phyloP scores from a whole-genome alignment of 1,140 invertebrate species.

The Anastatus disparis region DNA sequence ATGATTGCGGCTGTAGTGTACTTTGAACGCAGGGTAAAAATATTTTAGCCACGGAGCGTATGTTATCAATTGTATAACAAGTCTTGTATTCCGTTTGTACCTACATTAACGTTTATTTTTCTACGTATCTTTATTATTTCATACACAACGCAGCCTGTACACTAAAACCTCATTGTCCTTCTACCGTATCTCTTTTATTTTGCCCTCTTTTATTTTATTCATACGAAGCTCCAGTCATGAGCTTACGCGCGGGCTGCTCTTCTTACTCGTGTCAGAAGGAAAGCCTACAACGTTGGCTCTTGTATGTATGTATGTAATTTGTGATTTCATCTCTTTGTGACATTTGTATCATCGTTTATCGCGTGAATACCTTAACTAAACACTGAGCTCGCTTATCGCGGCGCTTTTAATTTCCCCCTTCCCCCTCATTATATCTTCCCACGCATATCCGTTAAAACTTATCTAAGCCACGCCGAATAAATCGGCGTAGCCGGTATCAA shows the following conservation, averaged over 20 bases:
- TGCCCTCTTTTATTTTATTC: not conserved
- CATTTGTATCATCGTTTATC: slow-evolving; percentile 15
- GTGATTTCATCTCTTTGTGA: slow-evolving; percentile 24
- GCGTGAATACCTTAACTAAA: slow-evolving; percentile 20
- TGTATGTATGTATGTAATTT: not conserved
- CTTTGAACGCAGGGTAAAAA: slow-evolving; percentile 50
- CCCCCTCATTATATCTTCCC: too few species aligned
- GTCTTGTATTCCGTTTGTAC: slow-evolving; percentile 48
- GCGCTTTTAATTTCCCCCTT: not conserved
- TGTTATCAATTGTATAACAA: slow-evolving; percentile 50
- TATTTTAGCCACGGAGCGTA: slow-evolving; percentile 44
- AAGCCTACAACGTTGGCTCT: slow-evolving; percentile 5
- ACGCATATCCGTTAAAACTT: not conserved
- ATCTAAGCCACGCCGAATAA: not conserved
- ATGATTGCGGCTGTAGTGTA: slow-evolving; percentile 14
- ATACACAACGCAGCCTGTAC: slow-evolving; percentile 47
- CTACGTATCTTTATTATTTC: slow-evolving; percentile 42
- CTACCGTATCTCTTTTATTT: too few species aligned
- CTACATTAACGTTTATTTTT: slow-evolving; percentile 47
- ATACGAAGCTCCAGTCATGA: not conserved
- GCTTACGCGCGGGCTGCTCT: not conserved
- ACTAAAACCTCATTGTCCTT: slow-evolving; percentile 21
- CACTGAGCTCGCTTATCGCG: not conserved
- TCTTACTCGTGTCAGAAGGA: not conserved
- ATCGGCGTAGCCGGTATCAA: not conserved